These are phyloP conservation scores for Morone chrysops DNA, from an alignment of 2,113 vertebrate genomes.

Conservation along the genomic window DNA sequence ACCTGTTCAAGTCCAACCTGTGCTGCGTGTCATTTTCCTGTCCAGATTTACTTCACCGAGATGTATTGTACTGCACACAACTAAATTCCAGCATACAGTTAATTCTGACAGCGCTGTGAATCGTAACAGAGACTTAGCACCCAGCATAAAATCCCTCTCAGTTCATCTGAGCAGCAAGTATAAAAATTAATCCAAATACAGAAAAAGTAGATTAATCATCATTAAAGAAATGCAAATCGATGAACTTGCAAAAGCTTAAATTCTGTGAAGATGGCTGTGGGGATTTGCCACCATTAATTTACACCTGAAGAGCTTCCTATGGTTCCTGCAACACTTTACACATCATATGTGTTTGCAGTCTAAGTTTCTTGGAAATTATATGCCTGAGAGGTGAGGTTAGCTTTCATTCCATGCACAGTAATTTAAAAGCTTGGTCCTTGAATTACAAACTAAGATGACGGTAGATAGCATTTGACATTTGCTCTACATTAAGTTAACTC, in stretches of 20 bases:
- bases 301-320: conserved; percentile 17
- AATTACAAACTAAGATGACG: conserved; percentile 60
- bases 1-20: too few species aligned
- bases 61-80: conserved; percentile 10
- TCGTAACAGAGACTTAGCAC: conserved; percentile 22
- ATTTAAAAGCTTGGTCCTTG: conserved; percentile 61
- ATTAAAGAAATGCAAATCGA: conserved; percentile 47
- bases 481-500: conserved; percentile 55
- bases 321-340: conserved; percentile 10
- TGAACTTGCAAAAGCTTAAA: conserved; percentile 25
- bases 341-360: conserved; percentile 32
- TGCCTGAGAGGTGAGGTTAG: conserved; percentile 61
- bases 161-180: conserved; percentile 26
- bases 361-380: conserved; percentile 48
- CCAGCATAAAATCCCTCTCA: conserved; percentile 26
- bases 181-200: conserved; percentile 40
- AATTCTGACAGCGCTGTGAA: conserved; percentile 20
- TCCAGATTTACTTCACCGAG: neutral
- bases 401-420: conserved; percentile 52
- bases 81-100: conserved; percentile 12
- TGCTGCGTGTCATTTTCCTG: neutral
- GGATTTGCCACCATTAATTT: conserved; percentile 38
- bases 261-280: neutral
- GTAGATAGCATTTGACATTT: conserved; percentile 57
- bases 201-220: conserved; percentile 17